A percentile compares a stretch with the other conserved stretches of the same genome.
phyloP scores from a whole-genome alignment of 2,888 invertebrate species.

The Melieria picta region DNA sequence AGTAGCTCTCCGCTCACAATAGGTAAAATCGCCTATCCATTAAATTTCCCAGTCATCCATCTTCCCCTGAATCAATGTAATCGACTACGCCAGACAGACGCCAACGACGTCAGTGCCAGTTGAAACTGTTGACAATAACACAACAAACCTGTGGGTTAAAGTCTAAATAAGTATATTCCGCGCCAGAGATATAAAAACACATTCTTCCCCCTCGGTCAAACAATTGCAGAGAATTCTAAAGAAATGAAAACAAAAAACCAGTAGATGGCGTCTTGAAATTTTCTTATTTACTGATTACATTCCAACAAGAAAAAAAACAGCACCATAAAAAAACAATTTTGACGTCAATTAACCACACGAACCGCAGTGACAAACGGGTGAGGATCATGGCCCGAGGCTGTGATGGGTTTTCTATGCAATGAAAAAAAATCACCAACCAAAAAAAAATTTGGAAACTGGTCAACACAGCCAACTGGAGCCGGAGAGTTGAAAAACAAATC shows the following conservation, averaged over 20 bases:
- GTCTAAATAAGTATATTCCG: conserved; percentile 5
- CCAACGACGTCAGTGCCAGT: no score
- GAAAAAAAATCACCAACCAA: conserved; percentile 2
- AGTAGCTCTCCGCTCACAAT: no score
- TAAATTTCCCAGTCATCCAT: no score
- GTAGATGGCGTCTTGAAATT: conserved; percentile 32
- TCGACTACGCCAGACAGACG: no score
- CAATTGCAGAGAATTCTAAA: conserved; percentile 1
- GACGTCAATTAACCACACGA: conserved; percentile 30
- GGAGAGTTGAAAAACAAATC: neutral
- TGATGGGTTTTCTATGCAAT: conserved; percentile 6
- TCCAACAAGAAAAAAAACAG: conserved; percentile 5
- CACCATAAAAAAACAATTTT: conserved; percentile 4
- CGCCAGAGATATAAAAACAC: no score
- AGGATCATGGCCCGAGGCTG: conserved; percentile 1
- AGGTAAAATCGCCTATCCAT: no score
- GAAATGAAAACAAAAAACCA: conserved; percentile 11
- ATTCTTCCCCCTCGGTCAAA: neutral
- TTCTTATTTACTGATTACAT: conserved; percentile 26
- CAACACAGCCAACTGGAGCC: conserved; percentile 32
- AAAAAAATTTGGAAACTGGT: conserved; percentile 25
- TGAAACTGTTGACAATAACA: no score
- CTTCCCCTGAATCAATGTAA: no score
- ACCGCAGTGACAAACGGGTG: neutral
- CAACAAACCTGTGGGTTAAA: conserved; percentile 4